phyloP scores from a whole-genome alignment of 2,113 vertebrate species.

The Cyanocitta stelleri region DNA sequence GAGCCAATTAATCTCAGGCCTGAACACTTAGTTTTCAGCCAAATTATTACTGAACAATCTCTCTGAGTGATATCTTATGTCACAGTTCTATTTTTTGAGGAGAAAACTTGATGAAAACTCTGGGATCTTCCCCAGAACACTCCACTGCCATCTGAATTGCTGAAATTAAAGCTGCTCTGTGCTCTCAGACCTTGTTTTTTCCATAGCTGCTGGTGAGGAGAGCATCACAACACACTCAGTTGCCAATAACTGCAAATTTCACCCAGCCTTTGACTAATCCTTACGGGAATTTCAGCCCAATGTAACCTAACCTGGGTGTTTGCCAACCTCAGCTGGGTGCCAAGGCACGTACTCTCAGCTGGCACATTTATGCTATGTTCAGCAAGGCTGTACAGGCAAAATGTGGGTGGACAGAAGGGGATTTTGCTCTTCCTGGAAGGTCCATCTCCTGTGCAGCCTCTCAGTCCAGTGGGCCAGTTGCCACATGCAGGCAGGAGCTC shows the following conservation, averaged over 20 bases:
- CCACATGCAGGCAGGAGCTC: background rate
- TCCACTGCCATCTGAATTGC: background rate
- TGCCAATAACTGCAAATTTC: background rate
- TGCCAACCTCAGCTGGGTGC: background rate
- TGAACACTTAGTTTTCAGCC: background rate
- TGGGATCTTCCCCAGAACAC: background rate
- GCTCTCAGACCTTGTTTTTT: background rate
- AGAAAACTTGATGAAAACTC: background rate
- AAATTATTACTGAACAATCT: background rate
- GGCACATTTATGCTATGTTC: background rate
- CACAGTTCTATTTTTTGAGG: background rate
- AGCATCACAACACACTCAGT: background rate
- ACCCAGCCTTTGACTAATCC: background rate
- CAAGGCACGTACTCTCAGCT: background rate
- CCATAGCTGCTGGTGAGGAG: background rate
- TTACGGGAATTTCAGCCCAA: background rate
- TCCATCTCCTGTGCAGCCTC: background rate
- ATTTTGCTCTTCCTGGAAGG: background rate
- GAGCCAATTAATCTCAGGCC: background rate
- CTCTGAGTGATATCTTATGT: background rate
- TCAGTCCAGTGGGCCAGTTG: background rate
- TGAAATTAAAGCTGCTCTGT: background rate
- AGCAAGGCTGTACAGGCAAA: background rate
- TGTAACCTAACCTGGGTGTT: background rate
- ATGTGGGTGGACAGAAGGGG: accelerated